phyloP scores from a whole-genome alignment of 2,888 invertebrate genomes.

The Heliconius ismenius region DNA sequence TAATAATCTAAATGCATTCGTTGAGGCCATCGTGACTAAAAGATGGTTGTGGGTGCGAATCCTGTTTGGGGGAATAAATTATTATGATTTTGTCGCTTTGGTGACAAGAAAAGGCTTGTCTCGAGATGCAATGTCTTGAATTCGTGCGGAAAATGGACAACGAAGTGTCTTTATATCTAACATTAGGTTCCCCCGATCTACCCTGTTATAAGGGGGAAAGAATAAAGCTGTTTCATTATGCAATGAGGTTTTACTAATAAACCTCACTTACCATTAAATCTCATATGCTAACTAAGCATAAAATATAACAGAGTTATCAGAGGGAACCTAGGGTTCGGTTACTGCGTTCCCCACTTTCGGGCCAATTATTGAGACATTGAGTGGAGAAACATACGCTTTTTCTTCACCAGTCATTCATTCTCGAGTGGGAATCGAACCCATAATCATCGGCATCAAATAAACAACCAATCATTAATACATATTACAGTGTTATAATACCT shows the following conservation, averaged over 20 bases:
- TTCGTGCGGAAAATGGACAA: background rate
- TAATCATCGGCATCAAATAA: background rate
- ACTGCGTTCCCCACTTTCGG: no score
- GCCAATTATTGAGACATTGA: background rate
- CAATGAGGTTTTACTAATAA: no score
- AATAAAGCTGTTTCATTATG: background rate
- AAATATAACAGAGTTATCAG: no score
- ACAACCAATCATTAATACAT: constrained; percentile 13
- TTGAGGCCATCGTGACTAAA: no score
- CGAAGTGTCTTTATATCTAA: no score
- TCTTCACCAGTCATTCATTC: background rate
- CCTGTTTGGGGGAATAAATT: background rate
- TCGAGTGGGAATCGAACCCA: background rate
- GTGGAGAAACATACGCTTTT: background rate
- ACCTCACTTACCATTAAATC: no score
- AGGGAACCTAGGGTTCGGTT: no score
- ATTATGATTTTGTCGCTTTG: background rate
- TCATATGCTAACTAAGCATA: no score
- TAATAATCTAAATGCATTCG: no score
- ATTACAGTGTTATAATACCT: constrained; percentile 28
- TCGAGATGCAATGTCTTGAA: background rate
- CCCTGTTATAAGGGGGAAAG: background rate
- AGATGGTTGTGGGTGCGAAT: no score
- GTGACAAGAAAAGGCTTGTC: background rate
- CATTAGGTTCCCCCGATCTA: no score